Evolutionary conservation across 1,140 invertebrate genomes (phyloP).

Genomic region (Eriocheir sinensis): DNA sequence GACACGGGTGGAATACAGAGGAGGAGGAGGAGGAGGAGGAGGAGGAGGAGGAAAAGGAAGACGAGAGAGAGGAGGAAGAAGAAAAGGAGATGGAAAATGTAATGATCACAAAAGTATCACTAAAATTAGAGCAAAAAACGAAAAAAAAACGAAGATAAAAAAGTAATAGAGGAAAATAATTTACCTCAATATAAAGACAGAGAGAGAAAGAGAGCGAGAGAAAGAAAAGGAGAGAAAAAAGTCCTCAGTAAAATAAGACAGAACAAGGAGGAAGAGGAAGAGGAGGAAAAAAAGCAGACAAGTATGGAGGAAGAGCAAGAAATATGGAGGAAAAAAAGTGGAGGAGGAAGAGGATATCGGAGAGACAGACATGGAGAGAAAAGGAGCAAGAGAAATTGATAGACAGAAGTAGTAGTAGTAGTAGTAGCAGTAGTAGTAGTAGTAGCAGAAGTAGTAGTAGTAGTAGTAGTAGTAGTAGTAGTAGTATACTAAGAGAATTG

Average conservation of each 20-base stretch:
- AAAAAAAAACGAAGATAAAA: background rate
- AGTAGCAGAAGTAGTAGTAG: background rate
- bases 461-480: conserved; percentile 12
- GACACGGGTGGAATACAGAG: too few relatives aligned
- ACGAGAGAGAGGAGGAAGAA: background rate
- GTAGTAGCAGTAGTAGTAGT: too few relatives aligned
- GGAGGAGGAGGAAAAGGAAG: too few relatives aligned
- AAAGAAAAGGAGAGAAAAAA: too few relatives aligned
- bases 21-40: too few relatives aligned
- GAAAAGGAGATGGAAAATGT: background rate
- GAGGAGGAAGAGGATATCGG: background rate
- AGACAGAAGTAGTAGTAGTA: too few relatives aligned
- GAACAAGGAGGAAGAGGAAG: conserved; percentile 7
- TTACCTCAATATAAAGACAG: too few relatives aligned
- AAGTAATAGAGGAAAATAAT: background rate
- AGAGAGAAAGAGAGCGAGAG: too few relatives aligned
- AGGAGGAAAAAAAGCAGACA: background rate
- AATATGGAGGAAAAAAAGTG: background rate
- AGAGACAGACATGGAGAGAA: background rate
- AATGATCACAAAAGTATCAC: background rate
- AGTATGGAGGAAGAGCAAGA: background rate
- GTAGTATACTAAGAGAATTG: background rate
- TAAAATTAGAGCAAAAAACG: background rate
- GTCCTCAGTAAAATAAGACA: too few relatives aligned
- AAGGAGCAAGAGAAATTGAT: too few relatives aligned